Base-by-base conservation (phyloP, 2,888 invertebrate genomes). In the Drosophila basisetae region DNA sequence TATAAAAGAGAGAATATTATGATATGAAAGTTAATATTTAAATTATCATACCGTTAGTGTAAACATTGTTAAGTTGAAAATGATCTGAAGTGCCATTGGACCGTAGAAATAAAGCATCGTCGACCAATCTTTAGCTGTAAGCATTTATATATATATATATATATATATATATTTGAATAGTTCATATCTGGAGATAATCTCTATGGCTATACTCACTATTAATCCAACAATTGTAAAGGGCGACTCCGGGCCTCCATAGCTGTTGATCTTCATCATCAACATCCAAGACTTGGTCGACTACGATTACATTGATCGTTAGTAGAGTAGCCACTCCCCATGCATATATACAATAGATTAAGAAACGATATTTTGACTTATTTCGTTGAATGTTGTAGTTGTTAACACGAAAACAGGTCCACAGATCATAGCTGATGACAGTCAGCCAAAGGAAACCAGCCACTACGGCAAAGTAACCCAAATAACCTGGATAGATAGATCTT, bases 371-470 rank as follows among this genome's bases (percentile, higher is more conserved):
- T 9, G 72, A 71, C 11, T 79, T 65, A 39, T 74, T 75, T 16
- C 80, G 82, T 25, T 75, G 78, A 5, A 71, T 61, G 0, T 71
- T 78, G 33, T 73, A 80, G 31, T 47, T 67, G 31, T 68, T 79
- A 1, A 70, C 77, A 0, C 84, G 80, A 37, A 92, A 86, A 60
- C 80, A 82, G 94, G 96, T 95, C 96, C 96, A 97, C 85, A 97
- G 96, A 91, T 97, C 97, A 91, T 96, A 96, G 92, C 97, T 97
- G 95, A 97, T 97, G 16, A 97, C 96, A 91, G 97, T 97, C 84
- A 97, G 94, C 97, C 97, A 97, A 91, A 96, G 96, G 94, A 97
- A 97, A 77, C 96, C 96, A 31, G 96, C 95, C 93, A 97, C 94
- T 90, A 97, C 96, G 69, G 95, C 95, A 92, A 95, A 97, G 92